Conservation (phyloP, 2,113 vertebrate species). For the Notothenia coriiceps region DNA sequence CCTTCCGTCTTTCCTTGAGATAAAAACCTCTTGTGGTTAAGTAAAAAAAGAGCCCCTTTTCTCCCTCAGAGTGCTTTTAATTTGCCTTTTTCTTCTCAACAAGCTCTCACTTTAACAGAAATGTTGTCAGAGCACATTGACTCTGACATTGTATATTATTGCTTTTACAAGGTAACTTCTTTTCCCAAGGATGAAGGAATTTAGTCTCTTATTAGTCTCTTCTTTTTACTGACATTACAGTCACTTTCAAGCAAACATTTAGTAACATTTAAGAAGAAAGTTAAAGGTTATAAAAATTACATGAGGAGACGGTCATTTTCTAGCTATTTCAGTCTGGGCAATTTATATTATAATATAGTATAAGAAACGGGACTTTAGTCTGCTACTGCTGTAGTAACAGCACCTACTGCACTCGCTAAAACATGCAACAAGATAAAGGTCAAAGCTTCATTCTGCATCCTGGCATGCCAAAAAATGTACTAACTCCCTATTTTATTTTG, state of each 20-base stretch:
- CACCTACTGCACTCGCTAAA: not conserved
- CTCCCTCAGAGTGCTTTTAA: constrained; percentile 16
- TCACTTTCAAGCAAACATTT: not conserved
- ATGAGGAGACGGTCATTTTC: not conserved
- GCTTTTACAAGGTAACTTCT: not conserved
- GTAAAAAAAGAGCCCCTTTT: not conserved
- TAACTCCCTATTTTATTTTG: not conserved
- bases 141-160: not conserved
- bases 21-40: constrained; percentile 28
- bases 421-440: constrained; percentile 7
- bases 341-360: not conserved
- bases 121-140: not conserved
- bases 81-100: not conserved
- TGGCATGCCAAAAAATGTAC: constrained; percentile 4
- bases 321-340: too few species aligned
- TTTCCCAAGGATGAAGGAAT: not conserved
- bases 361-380: not conserved
- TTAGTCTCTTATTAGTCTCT: not conserved
- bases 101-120: not conserved
- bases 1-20: constrained; percentile 16
- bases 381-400: not conserved
- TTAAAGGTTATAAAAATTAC: not conserved
- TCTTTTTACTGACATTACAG: not conserved
- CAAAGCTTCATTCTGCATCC: not conserved
- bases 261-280: too few species aligned